Percentiles rank a stretch among this genome's conserved stretches.
Conservation (phyloP, 2,113 vertebrate genomes). For the Scophthalmus maximus region DNA sequence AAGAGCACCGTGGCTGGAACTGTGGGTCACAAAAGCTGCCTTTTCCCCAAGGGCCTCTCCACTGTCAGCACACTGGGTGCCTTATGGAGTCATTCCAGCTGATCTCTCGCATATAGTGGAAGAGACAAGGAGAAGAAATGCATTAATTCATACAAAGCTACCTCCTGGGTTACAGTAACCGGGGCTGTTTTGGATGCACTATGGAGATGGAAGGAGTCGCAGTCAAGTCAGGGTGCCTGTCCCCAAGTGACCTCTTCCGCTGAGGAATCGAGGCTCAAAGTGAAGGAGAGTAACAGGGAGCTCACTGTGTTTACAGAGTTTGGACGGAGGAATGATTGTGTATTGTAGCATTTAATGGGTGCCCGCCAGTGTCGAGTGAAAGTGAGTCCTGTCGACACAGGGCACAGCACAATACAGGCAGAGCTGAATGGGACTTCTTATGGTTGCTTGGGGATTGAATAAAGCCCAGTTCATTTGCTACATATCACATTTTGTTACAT, state of each 20-base stretch:
- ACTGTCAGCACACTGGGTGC: slow-evolving; percentile 33
- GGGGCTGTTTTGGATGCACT: slow-evolving; percentile 15
- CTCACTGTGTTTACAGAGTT: slow-evolving; percentile 59
- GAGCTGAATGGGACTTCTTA: slow-evolving; percentile 64
- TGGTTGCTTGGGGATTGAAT: slow-evolving; percentile 75
- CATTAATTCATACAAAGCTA: slow-evolving; percentile 41
- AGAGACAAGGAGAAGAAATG: slow-evolving; percentile 28
- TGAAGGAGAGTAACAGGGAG: slow-evolving; percentile 33
- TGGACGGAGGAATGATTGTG: slow-evolving; percentile 57
- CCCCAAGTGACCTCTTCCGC: slow-evolving; percentile 28
- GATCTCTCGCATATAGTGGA: slow-evolving; percentile 45
- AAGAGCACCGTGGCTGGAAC: slow-evolving; percentile 51
- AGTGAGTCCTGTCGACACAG: slow-evolving; percentile 63
- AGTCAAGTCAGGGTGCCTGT: slow-evolving; percentile 36
- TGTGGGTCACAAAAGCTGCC: slow-evolving; percentile 49
- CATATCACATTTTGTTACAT: slow-evolving; percentile 76
- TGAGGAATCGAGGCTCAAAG: slow-evolving; percentile 33
- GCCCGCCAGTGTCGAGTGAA: slow-evolving; percentile 63
- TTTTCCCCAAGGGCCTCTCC: slow-evolving; percentile 38
- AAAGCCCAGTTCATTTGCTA: slow-evolving; percentile 77
- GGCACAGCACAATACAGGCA: slow-evolving; percentile 63
- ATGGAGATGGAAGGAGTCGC: slow-evolving; percentile 21
- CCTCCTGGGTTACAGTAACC: slow-evolving; percentile 21
- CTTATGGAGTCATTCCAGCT: slow-evolving; percentile 58
- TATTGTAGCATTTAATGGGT: slow-evolving; percentile 66